Percentiles rank a stretch among this genome's conserved stretches.
Conservation (phyloP, 37 sponge, comb jelly and placozoan species). For the Haliclona indistincta region DNA sequence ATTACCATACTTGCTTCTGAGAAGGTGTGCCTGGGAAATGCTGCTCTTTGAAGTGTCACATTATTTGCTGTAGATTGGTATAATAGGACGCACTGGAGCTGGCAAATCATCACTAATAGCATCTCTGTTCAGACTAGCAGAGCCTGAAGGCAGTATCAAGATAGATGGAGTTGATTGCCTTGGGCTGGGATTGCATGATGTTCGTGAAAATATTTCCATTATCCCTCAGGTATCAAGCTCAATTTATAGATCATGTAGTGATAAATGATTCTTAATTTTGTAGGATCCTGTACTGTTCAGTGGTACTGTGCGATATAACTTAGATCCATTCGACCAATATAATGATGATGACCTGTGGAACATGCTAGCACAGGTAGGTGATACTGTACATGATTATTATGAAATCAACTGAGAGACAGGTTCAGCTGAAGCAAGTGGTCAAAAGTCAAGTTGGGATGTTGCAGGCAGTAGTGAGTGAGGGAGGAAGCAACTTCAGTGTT, state of each 20-base stretch:
- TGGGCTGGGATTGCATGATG: constrained; percentile 78
- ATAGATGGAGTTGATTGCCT: constrained; percentile 78
- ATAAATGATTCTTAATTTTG: neutral
- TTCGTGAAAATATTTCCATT: constrained; percentile 79
- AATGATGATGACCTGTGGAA: constrained; percentile 78
- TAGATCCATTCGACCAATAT: constrained; percentile 85
- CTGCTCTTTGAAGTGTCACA: too few relatives aligned
- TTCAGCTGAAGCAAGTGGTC: constrained; percentile 71
- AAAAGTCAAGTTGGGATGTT: constrained; percentile 56
- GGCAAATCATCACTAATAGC: constrained; percentile 89
- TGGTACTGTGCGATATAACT: constrained; percentile 85
- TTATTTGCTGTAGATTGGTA: constrained; percentile 82
- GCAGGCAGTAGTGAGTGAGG: constrained; percentile 64
- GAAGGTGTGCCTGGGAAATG: too few relatives aligned
- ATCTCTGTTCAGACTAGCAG: constrained; percentile 86
- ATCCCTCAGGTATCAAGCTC: constrained; percentile 74
- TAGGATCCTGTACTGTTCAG: constrained; percentile 92
- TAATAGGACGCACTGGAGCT: constrained; percentile 94
- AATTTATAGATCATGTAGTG: neutral
- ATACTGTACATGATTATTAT: neutral
- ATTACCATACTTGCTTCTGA: neutral
- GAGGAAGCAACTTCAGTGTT: constrained; percentile 84
- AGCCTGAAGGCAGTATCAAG: constrained; percentile 72
- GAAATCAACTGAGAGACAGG: too few relatives aligned
- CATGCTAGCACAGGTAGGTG: constrained; percentile 64